Conservation (phyloP, 2,888 invertebrate genomes). For the Orthosia gracilis region DNA sequence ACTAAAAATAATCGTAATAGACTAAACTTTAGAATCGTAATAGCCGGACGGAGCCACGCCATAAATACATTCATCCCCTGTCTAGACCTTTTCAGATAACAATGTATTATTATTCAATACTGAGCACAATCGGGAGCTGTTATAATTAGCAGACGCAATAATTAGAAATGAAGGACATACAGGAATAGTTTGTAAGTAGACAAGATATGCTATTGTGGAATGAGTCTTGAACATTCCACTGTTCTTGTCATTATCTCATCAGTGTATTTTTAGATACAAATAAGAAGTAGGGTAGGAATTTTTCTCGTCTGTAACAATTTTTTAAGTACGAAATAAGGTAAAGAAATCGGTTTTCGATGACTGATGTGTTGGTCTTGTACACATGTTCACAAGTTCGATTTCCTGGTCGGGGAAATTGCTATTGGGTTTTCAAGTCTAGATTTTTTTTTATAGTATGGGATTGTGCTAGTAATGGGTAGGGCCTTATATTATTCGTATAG, state of each 20-base stretch:
- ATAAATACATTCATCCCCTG: constrained; percentile 34
- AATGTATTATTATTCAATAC: constrained; percentile 52
- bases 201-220: constrained; percentile 23
- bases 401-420: too few species aligned
- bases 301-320: too few species aligned
- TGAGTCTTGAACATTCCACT: constrained; percentile 30
- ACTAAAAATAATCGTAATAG: constrained; percentile 4
- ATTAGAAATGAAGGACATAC: constrained; percentile 65
- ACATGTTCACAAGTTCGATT: too few species aligned
- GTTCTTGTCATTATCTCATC: background rate
- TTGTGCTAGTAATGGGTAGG: too few species aligned
- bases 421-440: too few species aligned
- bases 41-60: constrained; percentile 14
- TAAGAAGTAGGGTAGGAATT: background rate
- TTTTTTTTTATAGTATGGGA: too few species aligned
- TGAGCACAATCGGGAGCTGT: constrained; percentile 33
- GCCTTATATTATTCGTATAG: too few species aligned
- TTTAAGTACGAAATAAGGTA: too few species aligned
- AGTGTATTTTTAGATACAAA: background rate
- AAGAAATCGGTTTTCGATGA: too few species aligned
- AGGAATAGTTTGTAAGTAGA: constrained; percentile 39
- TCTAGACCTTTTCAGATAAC: constrained; percentile 57
- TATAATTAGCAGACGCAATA: constrained; percentile 58
- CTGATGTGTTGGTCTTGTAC: too few species aligned
- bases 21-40: constrained; percentile 9